These are phyloP conservation scores for Chloebia gouldiae DNA, from an alignment of 2,113 vertebrate species.

Conservation along the genomic window DNA sequence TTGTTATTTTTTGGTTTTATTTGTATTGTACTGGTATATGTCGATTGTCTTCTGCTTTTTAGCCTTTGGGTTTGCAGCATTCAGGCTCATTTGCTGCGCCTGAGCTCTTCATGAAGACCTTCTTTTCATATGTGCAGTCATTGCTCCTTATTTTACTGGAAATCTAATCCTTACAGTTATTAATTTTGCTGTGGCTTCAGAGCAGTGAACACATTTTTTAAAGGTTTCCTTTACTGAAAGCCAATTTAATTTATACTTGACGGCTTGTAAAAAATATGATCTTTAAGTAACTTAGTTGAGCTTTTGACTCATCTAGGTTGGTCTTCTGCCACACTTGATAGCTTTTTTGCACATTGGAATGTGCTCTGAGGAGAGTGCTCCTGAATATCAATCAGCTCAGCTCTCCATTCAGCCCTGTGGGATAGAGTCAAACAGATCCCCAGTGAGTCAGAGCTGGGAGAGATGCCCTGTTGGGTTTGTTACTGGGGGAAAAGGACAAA, in stretches of 20 bases:
- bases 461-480: not conserved
- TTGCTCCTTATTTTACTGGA: not conserved
- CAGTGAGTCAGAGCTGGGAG: not conserved
- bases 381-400: not conserved
- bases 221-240: constrained; percentile 27
- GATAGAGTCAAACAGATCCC: not conserved
- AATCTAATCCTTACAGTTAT: not conserved
- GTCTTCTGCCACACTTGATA: constrained; percentile 8
- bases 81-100: not conserved
- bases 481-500: not conserved
- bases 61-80: not conserved
- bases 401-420: not conserved
- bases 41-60: not conserved
- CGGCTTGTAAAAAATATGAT: not conserved
- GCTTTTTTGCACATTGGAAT: not conserved
- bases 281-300: not conserved
- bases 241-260: not conserved
- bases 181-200: constrained; percentile 17
- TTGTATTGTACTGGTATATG: not conserved
- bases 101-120: not conserved
- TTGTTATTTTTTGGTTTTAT: rapidly evolving
- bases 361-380: not conserved
- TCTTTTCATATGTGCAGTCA: not conserved
- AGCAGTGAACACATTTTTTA: not conserved
- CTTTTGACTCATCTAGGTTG: not conserved